These are phyloP conservation scores for Leucoma salicis DNA, from an alignment of 2,888 invertebrate genomes.

Conservation along the genomic window DNA sequence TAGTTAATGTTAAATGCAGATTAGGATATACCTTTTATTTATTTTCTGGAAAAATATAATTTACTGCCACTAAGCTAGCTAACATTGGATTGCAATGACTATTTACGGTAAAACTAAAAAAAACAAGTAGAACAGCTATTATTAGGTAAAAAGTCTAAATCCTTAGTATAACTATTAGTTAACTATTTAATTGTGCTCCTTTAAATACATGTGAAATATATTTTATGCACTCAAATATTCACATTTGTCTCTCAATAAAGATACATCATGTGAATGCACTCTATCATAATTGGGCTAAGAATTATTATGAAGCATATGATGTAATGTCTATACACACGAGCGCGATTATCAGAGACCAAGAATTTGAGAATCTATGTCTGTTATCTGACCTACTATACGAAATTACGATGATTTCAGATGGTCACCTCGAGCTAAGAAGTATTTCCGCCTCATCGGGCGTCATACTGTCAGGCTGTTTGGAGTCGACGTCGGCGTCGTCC, in stretches of 20 bases:
- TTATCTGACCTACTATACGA: not conserved
- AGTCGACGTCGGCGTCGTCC: constrained; percentile 50
- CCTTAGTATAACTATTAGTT: no score
- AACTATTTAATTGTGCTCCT: no score
- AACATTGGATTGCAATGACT: no score
- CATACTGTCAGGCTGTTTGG: constrained; percentile 81
- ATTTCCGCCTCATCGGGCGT: constrained; percentile 94
- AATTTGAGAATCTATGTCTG: not conserved
- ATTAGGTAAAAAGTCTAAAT: no score
- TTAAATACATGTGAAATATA: no score
- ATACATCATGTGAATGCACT: not conserved
- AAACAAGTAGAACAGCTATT: no score
- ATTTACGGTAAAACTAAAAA: no score
- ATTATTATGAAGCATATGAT: not conserved
- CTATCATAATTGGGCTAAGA: not conserved
- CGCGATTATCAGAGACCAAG: not conserved
- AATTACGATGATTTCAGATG: not conserved
- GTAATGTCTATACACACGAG: not conserved
- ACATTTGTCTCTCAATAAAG: not conserved
- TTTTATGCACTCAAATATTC: no score
- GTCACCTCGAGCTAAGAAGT: constrained; percentile 91
- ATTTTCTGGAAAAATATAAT: no score
- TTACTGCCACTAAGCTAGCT: no score
- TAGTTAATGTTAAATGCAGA: no score
- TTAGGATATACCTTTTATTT: no score